A percentile compares a stretch with the other conserved stretches of the same genome.
phyloP scores from a whole-genome alignment of 1,140 invertebrate genomes.

The Eubasilissa regina region DNA sequence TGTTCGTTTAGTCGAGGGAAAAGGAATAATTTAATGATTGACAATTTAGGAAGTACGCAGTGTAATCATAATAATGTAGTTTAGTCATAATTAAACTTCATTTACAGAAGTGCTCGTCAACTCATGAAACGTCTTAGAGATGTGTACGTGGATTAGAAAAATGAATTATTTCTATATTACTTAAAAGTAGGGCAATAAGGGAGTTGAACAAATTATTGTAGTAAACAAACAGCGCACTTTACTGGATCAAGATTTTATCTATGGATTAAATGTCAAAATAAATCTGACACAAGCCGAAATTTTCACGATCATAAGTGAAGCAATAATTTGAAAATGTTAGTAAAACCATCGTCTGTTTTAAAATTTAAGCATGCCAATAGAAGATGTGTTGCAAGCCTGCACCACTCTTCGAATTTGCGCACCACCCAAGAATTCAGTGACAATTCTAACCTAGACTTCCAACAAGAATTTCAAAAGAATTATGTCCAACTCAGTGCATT shows the following conservation, averaged over 20 bases:
- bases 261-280: slow-evolving; percentile 21
- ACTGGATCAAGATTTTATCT: neutral
- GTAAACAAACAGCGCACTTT: too few species aligned
- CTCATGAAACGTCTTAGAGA: too few species aligned
- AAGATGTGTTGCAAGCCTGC: neutral
- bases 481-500: slow-evolving; percentile 82
- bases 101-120: too few species aligned
- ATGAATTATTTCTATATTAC: too few species aligned
- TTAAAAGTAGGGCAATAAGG: too few species aligned
- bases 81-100: too few species aligned
- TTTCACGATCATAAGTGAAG: neutral
- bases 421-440: neutral
- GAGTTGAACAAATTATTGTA: too few species aligned
- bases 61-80: too few species aligned
- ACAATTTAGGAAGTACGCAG: too few species aligned
- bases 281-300: neutral
- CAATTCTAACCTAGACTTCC: slow-evolving; percentile 62
- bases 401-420: neutral
- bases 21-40: too few species aligned
- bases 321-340: slow-evolving; percentile 5
- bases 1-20: too few species aligned
- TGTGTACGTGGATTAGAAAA: too few species aligned
- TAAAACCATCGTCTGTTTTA: neutral
- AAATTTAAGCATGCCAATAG: neutral
- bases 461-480: slow-evolving; percentile 72